Conservation (phyloP, 2,888 invertebrate species). For the Parasteatoda lunata region DNA sequence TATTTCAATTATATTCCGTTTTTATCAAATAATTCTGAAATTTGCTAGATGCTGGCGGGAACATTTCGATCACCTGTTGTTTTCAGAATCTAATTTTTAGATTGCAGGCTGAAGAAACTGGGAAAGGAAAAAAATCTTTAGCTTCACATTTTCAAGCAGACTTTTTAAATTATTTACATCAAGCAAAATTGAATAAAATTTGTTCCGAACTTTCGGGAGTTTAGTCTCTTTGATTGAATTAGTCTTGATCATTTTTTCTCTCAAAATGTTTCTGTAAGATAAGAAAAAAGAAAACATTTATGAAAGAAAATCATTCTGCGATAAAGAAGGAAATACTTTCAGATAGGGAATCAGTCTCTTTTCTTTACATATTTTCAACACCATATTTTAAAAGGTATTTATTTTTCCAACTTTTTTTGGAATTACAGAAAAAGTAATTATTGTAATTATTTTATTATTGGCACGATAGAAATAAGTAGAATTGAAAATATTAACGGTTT, state of each 20-base stretch:
- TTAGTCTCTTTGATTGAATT: constrained; percentile 49
- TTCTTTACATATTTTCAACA: too few relatives aligned
- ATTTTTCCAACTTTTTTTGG: too few relatives aligned
- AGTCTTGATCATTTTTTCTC: constrained; percentile 43
- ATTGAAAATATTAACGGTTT: too few relatives aligned
- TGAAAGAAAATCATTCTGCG: constrained; percentile 23
- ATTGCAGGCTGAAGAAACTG: constrained; percentile 13
- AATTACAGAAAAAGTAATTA: too few relatives aligned
- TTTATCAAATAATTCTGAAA: background rate
- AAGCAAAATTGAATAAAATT: constrained; percentile 51
- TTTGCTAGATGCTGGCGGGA: background rate
- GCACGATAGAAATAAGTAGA: too few relatives aligned
- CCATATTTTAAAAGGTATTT: too few relatives aligned
- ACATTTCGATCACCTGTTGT: constrained; percentile 38
- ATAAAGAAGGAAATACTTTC: constrained; percentile 1
- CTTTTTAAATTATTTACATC: constrained; percentile 56
- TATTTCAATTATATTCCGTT: too few relatives aligned
- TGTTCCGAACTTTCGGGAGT: constrained; percentile 19
- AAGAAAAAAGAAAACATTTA: constrained; percentile 15
- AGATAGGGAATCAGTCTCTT: too few relatives aligned
- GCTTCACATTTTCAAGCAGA: constrained; percentile 16
- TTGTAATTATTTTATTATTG: too few relatives aligned
- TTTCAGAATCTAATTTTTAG: constrained; percentile 23
- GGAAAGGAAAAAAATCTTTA: background rate
- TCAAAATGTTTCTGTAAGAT: constrained; percentile 11